phyloP scores from a whole-genome alignment of 2,113 vertebrate genomes.

The Pycnonotus jocosus region DNA sequence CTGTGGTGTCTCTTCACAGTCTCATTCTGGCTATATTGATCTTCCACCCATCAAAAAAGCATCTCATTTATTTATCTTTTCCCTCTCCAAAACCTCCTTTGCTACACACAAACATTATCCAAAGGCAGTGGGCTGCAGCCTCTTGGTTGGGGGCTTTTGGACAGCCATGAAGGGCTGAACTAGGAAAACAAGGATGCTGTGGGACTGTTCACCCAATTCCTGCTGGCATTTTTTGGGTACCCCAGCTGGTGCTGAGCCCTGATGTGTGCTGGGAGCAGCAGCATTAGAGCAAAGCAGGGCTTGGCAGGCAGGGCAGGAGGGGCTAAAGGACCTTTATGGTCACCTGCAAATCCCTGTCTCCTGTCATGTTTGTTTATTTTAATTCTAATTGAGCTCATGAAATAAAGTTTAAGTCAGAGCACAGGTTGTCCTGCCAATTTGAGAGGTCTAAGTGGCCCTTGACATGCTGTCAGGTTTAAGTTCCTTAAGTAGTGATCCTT shows the following conservation, averaged over 20 bases:
- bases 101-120: not conserved
- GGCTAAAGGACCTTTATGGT: not conserved
- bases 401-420: not conserved
- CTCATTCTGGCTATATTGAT: not conserved
- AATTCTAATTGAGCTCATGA: not conserved
- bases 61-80: not conserved
- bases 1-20: not conserved
- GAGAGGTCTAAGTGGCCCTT: not conserved
- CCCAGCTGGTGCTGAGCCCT: not conserved
- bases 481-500: not conserved
- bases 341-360: not conserved
- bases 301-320: not conserved
- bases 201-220: too few relatives aligned
- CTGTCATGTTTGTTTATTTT: not conserved
- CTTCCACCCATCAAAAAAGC: not conserved
- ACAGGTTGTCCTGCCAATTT: not conserved
- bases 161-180: not conserved
- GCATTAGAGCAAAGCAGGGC: not conserved
- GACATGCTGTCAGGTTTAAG: not conserved
- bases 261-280: not conserved
- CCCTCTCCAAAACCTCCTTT: not conserved
- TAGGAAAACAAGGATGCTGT: not conserved
- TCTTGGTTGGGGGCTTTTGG: not conserved
- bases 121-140: not conserved
- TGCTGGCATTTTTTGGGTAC: not conserved